Evolutionary conservation across 2,797 vertebrate genomes (phyloP).

Genomic region (Acridotheres tristis): DNA sequence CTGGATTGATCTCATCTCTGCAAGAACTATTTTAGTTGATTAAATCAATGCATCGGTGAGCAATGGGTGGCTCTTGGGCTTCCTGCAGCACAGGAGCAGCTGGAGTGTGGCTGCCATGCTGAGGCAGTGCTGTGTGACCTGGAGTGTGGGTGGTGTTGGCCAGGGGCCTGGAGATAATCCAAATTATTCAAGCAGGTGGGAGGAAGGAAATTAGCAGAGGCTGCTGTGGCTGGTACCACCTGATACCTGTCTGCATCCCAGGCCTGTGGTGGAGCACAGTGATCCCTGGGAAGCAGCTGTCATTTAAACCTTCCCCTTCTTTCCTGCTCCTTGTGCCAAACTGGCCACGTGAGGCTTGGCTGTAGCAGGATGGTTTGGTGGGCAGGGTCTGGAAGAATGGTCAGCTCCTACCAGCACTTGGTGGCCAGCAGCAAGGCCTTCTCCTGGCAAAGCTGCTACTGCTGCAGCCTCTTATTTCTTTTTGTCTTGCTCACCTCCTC

Average conservation of each 20-base stretch:
- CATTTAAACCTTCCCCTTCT: not conserved
- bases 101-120: not conserved
- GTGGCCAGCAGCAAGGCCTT: not conserved
- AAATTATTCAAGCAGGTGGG: not conserved
- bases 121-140: not conserved
- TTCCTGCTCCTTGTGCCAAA: not conserved
- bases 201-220: not conserved
- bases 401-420: not conserved
- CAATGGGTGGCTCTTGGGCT: not conserved
- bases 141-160: not conserved
- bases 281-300: not conserved
- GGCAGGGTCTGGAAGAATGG: not conserved
- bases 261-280: not conserved
- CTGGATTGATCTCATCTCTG: not conserved
- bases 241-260: not conserved
- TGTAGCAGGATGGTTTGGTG: not conserved
- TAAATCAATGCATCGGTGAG: not conserved
- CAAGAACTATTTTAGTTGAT: not conserved
- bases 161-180: not conserved
- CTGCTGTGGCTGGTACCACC: not conserved
- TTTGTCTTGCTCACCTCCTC: not conserved
- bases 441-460: not conserved
- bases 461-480: not conserved
- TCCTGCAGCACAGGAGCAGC: not conserved
- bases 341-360: not conserved